phyloP scores from a whole-genome alignment of 2,113 vertebrate genomes.

The Pungitius pungitius region DNA sequence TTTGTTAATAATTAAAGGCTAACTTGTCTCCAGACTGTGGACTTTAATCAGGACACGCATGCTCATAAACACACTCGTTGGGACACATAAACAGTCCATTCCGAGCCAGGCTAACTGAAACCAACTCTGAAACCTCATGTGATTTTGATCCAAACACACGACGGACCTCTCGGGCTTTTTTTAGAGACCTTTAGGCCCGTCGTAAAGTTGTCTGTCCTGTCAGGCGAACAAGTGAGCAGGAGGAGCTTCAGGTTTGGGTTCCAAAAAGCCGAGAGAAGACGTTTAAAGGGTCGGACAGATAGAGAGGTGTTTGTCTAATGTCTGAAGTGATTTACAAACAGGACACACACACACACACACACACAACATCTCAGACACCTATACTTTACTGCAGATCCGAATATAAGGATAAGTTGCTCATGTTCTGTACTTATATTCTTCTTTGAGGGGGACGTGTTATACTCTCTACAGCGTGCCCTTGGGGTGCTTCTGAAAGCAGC shows the following conservation, averaged over 20 bases:
- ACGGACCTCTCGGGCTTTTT: constrained; percentile 19
- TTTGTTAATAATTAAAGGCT: constrained; percentile 80
- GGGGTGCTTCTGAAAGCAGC: not conserved
- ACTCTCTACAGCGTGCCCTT: not conserved
- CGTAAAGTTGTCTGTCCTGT: constrained; percentile 9
- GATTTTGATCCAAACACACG: constrained; percentile 42
- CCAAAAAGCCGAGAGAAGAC: not conserved
- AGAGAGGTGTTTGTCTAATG: not conserved
- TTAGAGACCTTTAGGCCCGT: not conserved
- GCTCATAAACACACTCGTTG: constrained; percentile 36
- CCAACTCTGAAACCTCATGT: constrained; percentile 53
- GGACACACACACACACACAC: not conserved
- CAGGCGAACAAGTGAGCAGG: not conserved
- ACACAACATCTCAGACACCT: not conserved
- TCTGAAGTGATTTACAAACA: constrained; percentile 26
- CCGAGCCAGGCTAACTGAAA: constrained; percentile 59
- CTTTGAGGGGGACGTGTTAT: not conserved
- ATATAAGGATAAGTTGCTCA: not conserved
- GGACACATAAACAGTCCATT: constrained; percentile 50
- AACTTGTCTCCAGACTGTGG: constrained; percentile 68
- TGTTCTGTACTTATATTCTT: not conserved
- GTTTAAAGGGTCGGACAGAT: constrained; percentile 3
- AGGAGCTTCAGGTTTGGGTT: not conserved
- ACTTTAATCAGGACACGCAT: constrained; percentile 69
- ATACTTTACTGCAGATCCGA: constrained; percentile 24